Evolutionary conservation across 2,797 vertebrate genomes (phyloP), one percentile per base, ranked within the genome.

Genomic region (Margarornis squamiger): DNA sequence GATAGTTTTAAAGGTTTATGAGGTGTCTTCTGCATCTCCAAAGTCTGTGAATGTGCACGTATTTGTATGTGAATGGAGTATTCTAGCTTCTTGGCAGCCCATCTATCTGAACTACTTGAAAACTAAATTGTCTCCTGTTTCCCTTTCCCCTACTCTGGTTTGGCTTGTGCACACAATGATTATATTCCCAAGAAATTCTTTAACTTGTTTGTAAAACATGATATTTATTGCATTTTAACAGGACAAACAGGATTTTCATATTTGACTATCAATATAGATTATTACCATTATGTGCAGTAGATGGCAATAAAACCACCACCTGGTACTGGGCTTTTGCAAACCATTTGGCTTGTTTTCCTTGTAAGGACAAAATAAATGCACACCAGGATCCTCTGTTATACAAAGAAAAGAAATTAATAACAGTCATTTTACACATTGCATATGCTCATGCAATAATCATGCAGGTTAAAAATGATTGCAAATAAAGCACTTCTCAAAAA

Each of bases 221-320:
- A 29, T 80, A 94, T 76, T 84, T 88, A 86, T 59, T 90, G n/a
- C n/a, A 45, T 83, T 95, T 95, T 94, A 91, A 86, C n/a, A 41
- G 55, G 38, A 75, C 57, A 61, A 81, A 57, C 11, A 82, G 32
- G 71, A 87, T 88, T 91, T 95, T 77, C 57, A 49, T 92, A 84
- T 93, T 91, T 80, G 75, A 68, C 57, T 90, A 92, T 70, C 67
- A 74, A 11, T 92, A 58, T 17, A 84, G 30, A 89, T 94, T 86
- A 94, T 95, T 95, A 90, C 58, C 46, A 61, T 82, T 90, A 83
- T 29, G 52, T 78, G 58, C 76, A 59, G 88, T 94, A 95, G 86
- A 82, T 92, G 87, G 88, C 76, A 96, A 96, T 94, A 95, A 96
- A 96, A 70, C 45, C 67, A 84, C 49, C 87, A 85, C 93, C 76